Evolutionary conservation across 2,888 invertebrate species (phyloP).

Genomic region (Eucera pruinosa): DNA sequence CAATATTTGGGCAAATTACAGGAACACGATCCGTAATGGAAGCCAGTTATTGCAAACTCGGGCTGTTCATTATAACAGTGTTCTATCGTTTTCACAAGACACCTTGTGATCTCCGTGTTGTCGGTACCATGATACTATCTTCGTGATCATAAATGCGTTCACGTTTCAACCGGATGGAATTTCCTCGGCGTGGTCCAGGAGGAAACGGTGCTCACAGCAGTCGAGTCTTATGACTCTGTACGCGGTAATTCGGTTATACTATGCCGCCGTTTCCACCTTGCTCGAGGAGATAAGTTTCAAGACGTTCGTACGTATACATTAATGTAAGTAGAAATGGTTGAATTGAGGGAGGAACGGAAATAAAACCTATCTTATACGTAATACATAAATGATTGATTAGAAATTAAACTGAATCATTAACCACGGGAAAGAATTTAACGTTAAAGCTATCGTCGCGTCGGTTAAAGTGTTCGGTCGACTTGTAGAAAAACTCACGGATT

Average conservation of each 20-base stretch:
- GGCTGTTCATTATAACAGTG: slow-evolving; percentile 7
- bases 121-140: slow-evolving; percentile 17
- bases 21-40: not conserved
- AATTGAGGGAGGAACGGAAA: no score
- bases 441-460: no score
- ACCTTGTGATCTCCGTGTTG: slow-evolving; percentile 14
- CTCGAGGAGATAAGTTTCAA: not conserved
- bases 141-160: slow-evolving; percentile 29
- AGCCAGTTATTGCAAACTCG: not conserved
- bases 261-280: not conserved
- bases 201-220: slow-evolving; percentile 22
- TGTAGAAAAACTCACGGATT: no score
- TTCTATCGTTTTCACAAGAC: slow-evolving; percentile 1
- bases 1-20: not conserved
- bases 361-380: no score
- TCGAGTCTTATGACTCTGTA: slow-evolving; percentile 27
- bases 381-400: no score
- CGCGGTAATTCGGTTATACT: not conserved
- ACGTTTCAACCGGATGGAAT: slow-evolving; percentile 38
- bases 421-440: no score
- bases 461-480: no score
- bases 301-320: not conserved
- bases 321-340: no score
- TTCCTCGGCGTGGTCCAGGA: slow-evolving; percentile 2
- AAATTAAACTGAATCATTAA: no score